Conservation (phyloP, 2,888 invertebrate genomes). For the Nycteola revayana region DNA sequence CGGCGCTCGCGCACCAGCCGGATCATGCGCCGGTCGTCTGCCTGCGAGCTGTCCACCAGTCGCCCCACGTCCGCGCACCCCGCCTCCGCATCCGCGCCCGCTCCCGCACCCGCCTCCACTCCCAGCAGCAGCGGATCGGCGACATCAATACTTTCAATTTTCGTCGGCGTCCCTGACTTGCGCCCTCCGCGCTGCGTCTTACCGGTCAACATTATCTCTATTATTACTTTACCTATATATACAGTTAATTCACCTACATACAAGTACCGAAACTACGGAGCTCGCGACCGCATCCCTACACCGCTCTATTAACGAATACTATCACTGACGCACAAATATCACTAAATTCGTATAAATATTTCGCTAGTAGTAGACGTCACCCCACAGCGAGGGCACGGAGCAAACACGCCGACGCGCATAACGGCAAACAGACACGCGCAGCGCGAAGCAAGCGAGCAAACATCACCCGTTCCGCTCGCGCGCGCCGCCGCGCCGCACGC, state of each 20-base stretch:
- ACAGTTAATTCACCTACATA: no score
- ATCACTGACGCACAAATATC: no score
- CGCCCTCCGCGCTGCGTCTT: not conserved
- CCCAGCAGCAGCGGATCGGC: no score
- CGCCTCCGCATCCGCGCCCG: slow-evolving; percentile 12
- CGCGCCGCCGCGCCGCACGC: slow-evolving; percentile 8
- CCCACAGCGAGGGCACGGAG: slow-evolving; percentile 44
- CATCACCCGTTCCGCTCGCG: slow-evolving; percentile 47
- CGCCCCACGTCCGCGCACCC: slow-evolving; percentile 47
- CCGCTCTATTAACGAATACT: no score
- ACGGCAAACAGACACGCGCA: slow-evolving; percentile 73
- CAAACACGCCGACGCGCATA: slow-evolving; percentile 64
- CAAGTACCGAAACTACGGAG: no score
- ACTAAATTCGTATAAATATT: slow-evolving; percentile 12
- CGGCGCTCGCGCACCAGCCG: slow-evolving; percentile 63
- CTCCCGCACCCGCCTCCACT: slow-evolving; percentile 10
- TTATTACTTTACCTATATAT: no score
- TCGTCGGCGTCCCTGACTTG: not conserved
- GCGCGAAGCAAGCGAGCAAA: slow-evolving; percentile 56
- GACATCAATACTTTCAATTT: not conserved
- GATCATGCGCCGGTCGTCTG: slow-evolving; percentile 71
- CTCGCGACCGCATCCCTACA: no score
- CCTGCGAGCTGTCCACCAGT: slow-evolving; percentile 65
- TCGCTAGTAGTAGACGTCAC: slow-evolving; percentile 40
- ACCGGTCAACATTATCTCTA: not conserved